Evolutionary conservation across 2,888 invertebrate genomes (phyloP), one percentile per base, ranked within the genome.

Genomic region (Orthonevra nobilis): DNA sequence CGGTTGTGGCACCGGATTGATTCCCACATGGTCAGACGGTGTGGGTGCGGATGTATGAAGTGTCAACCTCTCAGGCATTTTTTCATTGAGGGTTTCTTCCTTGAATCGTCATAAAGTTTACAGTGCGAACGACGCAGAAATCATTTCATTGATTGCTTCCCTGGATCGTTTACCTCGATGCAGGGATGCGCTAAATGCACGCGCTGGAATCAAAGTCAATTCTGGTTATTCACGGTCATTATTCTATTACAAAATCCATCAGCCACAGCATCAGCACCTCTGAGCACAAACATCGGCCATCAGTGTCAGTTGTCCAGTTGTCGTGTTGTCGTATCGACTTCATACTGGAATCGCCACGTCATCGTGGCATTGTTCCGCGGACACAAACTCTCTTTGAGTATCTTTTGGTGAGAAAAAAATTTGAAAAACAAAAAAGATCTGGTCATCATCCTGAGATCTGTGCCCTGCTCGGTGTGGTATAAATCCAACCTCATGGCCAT

Each of bases 211-310:
- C 52, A 26, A 7, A 60, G 23, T 64, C 19, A 34, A 44, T 36
- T 64, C 38, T 58, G 12, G 5, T n/a, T 23, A 58, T 68, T 68
- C 66, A 73, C 48, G 73, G 79, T 68, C 72, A 68, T 73, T 73
- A 79, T 73, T 73, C 60, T 58, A 56, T 79, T 79, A 66, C 79
- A 66, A 54, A 79, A 66, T 44, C 64, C 75, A 54, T 54, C 70
- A n/a, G n/a, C n/a, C n/a, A 54, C 23, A 54, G 56, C 19, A 32
- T 52, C 44, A 66, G 7, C 28, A 46, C 17, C n/a, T n/a, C 14
- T 4, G 28, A 34, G n/a, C 42, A n/a, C n/a, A n/a, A n/a, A n/a
- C n/a, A 46, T 38, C 54, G 14, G 15, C 44, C 52, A 23, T 23
- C 23, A 23, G n/a, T n/a, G 30, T 50, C 50, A 30, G 30, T 17